Percentiles rank a stretch among this genome's conserved stretches.
These are phyloP conservation scores for Aleadryas rufinucha DNA, from an alignment of 2,113 vertebrate genomes.

Conservation along the genomic window DNA sequence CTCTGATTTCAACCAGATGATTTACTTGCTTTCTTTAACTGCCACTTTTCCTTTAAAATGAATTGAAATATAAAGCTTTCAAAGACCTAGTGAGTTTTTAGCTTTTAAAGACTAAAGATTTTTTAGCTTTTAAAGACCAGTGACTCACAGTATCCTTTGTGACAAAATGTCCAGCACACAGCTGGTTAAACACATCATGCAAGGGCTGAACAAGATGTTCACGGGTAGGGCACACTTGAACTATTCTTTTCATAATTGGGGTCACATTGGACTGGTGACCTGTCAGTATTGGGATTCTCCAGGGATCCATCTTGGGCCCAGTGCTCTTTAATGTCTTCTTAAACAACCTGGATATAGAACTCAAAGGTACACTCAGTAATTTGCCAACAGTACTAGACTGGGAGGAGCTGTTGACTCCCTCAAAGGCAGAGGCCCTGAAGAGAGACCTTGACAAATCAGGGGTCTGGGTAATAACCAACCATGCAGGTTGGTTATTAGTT, in stretches of 20 bases:
- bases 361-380: no score
- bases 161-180: not conserved
- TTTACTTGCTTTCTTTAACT: not conserved
- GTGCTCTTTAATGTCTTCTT: not conserved
- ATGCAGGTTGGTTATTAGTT: no score
- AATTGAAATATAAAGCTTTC: not conserved
- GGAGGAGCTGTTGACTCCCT: not conserved
- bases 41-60: not conserved
- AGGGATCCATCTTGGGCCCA: not conserved
- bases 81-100: not conserved
- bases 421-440: not conserved
- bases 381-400: not conserved
- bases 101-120: not conserved
- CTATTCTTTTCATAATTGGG: not conserved
- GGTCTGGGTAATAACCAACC: not conserved
- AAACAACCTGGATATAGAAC: not conserved
- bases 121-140: not conserved
- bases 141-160: not conserved
- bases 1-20: slow-evolving; percentile 9
- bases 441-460: not conserved
- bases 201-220: not conserved
- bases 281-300: not conserved
- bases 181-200: not conserved
- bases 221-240: no score
- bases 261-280: fast-evolving